Conservation (phyloP, 2,113 vertebrate genomes). For the Microcebus jonahi region DNA sequence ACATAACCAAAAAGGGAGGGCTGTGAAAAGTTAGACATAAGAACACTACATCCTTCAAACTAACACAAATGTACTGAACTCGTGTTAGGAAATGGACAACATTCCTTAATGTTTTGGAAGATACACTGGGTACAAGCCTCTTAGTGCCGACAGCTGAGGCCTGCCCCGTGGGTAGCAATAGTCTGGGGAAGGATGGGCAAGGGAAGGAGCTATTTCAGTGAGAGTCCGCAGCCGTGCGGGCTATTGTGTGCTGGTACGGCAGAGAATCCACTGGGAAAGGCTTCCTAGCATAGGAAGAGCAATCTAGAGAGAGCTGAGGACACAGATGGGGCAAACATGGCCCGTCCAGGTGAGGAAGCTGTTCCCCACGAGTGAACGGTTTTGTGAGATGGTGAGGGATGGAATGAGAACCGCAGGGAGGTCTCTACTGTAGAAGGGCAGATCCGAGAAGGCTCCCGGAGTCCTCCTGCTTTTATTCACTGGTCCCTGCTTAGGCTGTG, state of each 20-base stretch:
- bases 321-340: not conserved
- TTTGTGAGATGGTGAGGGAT: not conserved
- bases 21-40: not conserved
- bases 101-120: not conserved
- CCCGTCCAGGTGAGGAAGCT: too few species aligned
- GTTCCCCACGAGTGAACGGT: fast-evolving
- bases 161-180: fast-evolving
- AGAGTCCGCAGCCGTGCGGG: fast-evolving
- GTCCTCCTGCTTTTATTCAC: not conserved
- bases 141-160: not conserved
- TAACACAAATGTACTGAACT: not conserved
- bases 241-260: not conserved
- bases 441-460: too few species aligned
- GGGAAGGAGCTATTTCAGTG: fast-evolving
- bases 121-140: fast-evolving
- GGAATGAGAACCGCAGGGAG: too few species aligned
- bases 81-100: not conserved
- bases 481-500: not conserved
- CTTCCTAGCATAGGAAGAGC: not conserved
- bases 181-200: not conserved
- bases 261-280: not conserved
- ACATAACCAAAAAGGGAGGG: not conserved
- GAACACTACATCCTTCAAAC: not conserved
- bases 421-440: not conserved
- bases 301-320: not conserved